A percentile compares a stretch with the other conserved stretches of the same genome.
phyloP scores from a whole-genome alignment of 2,113 vertebrate species.

The Miniopterus natalensis region DNA sequence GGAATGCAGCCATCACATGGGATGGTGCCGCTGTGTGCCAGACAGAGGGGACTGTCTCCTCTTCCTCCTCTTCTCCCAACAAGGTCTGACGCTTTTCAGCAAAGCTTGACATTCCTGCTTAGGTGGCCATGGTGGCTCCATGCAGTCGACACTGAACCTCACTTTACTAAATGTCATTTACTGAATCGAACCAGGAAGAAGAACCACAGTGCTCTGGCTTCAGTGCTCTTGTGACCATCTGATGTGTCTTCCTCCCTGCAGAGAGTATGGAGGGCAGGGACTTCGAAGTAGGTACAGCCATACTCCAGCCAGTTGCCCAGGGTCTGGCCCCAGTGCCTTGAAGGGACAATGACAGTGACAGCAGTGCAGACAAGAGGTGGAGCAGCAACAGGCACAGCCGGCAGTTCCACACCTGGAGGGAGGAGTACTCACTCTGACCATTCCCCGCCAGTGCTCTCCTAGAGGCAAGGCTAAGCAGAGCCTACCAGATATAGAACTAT shows the following conservation, averaged over 20 bases:
- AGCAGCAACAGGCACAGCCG: neutral
- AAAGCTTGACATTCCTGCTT: too few relatives aligned
- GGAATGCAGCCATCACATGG: neutral
- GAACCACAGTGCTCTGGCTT: neutral
- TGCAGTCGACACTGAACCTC: neutral
- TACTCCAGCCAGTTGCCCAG: neutral
- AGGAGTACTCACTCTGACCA: too few relatives aligned
- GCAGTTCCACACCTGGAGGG: too few relatives aligned
- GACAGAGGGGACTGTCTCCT: neutral
- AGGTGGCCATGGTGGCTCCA: neutral
- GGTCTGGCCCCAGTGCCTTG: too few relatives aligned
- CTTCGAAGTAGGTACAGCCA: neutral
- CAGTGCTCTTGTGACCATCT: neutral
- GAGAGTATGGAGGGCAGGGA: neutral
- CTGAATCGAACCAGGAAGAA: neutral
- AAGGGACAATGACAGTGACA: fast-evolving
- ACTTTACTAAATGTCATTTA: neutral
- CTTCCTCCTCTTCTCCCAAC: neutral
- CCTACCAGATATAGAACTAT: neutral
- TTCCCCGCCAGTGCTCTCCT: neutral
- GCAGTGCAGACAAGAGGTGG: neutral
- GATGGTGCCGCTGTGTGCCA: neutral
- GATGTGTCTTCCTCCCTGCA: neutral
- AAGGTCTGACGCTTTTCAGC: neutral
- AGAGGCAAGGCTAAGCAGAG: neutral